Evolutionary conservation across 2,797 vertebrate genomes (phyloP).

Genomic region (Acipenser oxyrinchus): DNA sequence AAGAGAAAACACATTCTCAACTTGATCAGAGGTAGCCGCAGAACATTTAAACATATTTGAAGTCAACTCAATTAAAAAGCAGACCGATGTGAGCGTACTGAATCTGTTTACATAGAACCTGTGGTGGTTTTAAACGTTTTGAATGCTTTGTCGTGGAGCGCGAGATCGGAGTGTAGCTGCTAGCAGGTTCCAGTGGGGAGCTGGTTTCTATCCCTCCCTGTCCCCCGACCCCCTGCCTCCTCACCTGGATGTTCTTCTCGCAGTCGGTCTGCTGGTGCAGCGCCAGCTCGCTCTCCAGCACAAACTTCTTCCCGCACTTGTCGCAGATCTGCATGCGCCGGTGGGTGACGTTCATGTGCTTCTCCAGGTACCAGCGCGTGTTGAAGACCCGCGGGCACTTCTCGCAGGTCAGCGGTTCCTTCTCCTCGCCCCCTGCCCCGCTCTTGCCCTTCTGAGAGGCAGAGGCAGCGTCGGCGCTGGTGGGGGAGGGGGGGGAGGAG

Average conservation of each 20-base stretch:
- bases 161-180: too few species aligned
- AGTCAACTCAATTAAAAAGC: too few species aligned
- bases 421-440: conserved; percentile 76
- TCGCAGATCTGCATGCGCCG: conserved; percentile 97
- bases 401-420: conserved; percentile 90
- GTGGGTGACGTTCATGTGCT: conserved; percentile 98
- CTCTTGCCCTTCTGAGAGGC: conserved; percentile 60
- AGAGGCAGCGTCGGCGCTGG: conserved; percentile 7
- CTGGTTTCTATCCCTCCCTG: too few species aligned
- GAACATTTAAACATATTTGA: too few species aligned
- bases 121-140: too few species aligned
- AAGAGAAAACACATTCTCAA: too few species aligned
- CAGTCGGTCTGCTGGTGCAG: conserved; percentile 99
- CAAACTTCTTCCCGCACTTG: conserved; percentile 98
- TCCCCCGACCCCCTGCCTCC: conserved; percentile 23
- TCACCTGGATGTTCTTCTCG: conserved; percentile 98
- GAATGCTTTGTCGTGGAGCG: too few species aligned
- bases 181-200: too few species aligned
- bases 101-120: too few species aligned
- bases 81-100: too few species aligned
- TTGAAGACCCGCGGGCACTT: conserved; percentile 97
- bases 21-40: too few species aligned
- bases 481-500: conserved; percentile 37
- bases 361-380: conserved; percentile 98
- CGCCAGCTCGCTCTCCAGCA: conserved; percentile 95